Evolutionary conservation across 2,113 vertebrate species (phyloP).

Genomic region (Pheucticus melanocephalus): DNA sequence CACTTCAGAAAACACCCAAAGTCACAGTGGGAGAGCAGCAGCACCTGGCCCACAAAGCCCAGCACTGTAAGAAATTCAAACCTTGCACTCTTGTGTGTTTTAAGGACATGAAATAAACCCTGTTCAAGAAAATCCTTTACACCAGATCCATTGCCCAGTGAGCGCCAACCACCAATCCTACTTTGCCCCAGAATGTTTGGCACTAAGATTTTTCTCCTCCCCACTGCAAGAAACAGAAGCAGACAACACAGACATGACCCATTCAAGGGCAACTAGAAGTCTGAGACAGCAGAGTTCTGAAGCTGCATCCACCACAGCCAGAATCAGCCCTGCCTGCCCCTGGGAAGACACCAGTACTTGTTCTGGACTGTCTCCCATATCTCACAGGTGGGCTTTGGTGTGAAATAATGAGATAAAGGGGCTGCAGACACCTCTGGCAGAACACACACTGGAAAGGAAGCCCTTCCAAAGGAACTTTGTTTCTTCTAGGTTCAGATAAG

Average conservation of each 20-base stretch:
- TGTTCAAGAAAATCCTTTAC: background rate
- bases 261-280: background rate
- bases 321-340: background rate
- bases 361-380: background rate
- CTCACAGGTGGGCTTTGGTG: background rate
- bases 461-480: background rate
- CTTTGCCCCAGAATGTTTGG: background rate
- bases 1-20: background rate
- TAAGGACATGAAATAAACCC: background rate
- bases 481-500: background rate
- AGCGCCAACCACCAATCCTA: background rate
- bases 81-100: background rate
- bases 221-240: background rate
- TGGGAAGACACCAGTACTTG: background rate
- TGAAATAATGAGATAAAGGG: background rate
- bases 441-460: background rate
- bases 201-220: background rate
- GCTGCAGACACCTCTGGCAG: background rate
- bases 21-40: background rate
- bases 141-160: fast-evolving
- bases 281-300: background rate
- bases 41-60: background rate
- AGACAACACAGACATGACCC: background rate
- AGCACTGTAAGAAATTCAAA: background rate
- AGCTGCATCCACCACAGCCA: background rate